A percentile compares a stretch with the other conserved stretches of the same genome.
Conservation (phyloP, 2,888 invertebrate species). For the Eudemis profundana region DNA sequence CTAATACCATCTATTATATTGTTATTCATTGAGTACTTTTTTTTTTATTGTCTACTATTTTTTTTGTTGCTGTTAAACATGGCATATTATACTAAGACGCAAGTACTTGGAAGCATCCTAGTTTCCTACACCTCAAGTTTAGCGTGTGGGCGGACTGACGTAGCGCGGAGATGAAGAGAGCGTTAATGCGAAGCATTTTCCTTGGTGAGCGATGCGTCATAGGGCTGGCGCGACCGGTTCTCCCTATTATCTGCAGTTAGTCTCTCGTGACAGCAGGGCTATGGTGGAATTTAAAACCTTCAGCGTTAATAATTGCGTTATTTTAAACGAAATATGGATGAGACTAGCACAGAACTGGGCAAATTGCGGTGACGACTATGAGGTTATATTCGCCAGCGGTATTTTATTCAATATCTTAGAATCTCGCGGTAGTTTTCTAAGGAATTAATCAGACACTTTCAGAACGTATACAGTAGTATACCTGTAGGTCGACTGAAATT, state of each 20-base stretch:
- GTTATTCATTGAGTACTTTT: no score
- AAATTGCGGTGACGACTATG: no score
- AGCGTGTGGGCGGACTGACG: slow-evolving; percentile 9
- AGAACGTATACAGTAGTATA: no score
- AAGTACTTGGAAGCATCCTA: not conserved
- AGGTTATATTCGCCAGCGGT: no score
- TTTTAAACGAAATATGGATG: no score
- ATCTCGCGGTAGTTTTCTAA: no score
- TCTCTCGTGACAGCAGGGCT: slow-evolving; percentile 65
- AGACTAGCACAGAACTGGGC: no score
- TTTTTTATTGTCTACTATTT: no score
- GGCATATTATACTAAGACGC: not conserved
- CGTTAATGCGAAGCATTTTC: slow-evolving; percentile 61
- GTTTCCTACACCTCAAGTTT: slow-evolving; percentile 6
- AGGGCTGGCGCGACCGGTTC: slow-evolving; percentile 71
- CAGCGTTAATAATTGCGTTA: slow-evolving; percentile 14
- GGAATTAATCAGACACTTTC: no score
- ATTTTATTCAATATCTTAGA: no score
- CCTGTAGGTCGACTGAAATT: no score
- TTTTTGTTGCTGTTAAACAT: not conserved
- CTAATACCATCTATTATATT: no score
- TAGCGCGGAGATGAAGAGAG: slow-evolving; percentile 45
- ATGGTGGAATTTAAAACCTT: slow-evolving; percentile 69
- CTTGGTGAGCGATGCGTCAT: slow-evolving; percentile 68
- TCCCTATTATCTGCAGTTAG: slow-evolving; percentile 69